Base-by-base conservation (phyloP, 2,113 vertebrate species). In the Thalassarche chlororhynchos region DNA sequence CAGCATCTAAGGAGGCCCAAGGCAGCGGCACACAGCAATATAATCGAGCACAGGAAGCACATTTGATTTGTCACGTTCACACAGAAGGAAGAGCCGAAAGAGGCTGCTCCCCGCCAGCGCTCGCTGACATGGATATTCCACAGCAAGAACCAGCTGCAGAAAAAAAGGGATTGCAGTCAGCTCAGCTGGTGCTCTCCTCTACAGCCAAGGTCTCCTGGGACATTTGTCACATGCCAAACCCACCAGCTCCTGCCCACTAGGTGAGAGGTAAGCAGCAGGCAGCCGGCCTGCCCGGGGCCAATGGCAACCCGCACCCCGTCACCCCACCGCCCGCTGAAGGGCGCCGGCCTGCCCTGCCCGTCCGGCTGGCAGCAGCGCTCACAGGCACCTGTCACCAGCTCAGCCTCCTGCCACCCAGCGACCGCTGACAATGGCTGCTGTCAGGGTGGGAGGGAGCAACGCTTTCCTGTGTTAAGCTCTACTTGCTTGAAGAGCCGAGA, bases 211-310 rank as follows among this genome's bases (percentile, higher is more conserved):
- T 98, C 98, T 96, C 96, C 83, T 6, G 75, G 98, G 97, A 97
- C 97, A 64, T 31, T 13, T 81, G 94, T 98, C 98, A 98, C 98
- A 98, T 98, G 98, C 69, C 79, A 42, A 51, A 76, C 5, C 69
- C 95, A 62, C 64, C 77, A 21, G 75, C 86, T 89, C 89, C 95
- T 98, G 98, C 98, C 98, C 97, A 98, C 86, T 97, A 97, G 99
- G 99, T 95, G 97, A 99, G 99, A 99, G 98, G 98, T 98, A 97
- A 98, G 98, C 96, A 88, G 96, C 90, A 93, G 97, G 96, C 98
- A 94, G 89, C 70, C 79, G 28, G 95, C 97, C 98, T 97, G 98
- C 98, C 98, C 92, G 95, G 90, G 96, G 97, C 99, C 99, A 99
- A 99, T 99, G 96, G 98, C 96, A 95, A 93, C 96, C 78, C 79